phyloP scores from a whole-genome alignment of 2,113 vertebrate genomes.

The Crotalus horridus region DNA sequence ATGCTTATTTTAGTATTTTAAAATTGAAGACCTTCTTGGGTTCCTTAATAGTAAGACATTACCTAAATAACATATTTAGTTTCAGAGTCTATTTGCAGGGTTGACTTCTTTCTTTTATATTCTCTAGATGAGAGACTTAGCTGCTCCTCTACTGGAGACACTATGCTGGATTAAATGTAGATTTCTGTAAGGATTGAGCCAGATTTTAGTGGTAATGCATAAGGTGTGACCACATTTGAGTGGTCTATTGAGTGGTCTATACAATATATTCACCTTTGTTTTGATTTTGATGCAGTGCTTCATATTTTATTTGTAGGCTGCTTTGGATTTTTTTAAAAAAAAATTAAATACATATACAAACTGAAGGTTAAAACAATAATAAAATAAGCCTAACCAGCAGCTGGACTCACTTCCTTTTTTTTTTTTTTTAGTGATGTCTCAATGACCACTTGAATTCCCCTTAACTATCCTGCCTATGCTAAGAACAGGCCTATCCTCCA shows the following conservation, averaged over 20 bases:
- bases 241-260: not conserved
- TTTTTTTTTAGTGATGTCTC: not conserved
- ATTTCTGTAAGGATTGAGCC: not conserved
- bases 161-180: not conserved
- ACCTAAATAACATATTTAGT: not conserved
- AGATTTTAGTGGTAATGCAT: not conserved
- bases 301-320: not conserved
- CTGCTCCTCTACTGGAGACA: not conserved
- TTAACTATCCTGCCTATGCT: not conserved
- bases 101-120: not conserved
- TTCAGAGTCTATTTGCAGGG: not conserved
- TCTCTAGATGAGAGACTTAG: not conserved
- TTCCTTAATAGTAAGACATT: not conserved
- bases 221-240: not conserved
- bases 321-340: not conserved
- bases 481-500: not conserved
- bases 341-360: not conserved
- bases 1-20: not conserved
- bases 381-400: not conserved
- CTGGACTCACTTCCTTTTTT: not conserved
- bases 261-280: not conserved
- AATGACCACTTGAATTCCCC: not conserved
- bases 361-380: not conserved
- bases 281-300: not conserved
- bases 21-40: not conserved